These are phyloP conservation scores for Hemichromis elongatus DNA, from an alignment of 2,113 vertebrate species.

Conservation along the genomic window DNA sequence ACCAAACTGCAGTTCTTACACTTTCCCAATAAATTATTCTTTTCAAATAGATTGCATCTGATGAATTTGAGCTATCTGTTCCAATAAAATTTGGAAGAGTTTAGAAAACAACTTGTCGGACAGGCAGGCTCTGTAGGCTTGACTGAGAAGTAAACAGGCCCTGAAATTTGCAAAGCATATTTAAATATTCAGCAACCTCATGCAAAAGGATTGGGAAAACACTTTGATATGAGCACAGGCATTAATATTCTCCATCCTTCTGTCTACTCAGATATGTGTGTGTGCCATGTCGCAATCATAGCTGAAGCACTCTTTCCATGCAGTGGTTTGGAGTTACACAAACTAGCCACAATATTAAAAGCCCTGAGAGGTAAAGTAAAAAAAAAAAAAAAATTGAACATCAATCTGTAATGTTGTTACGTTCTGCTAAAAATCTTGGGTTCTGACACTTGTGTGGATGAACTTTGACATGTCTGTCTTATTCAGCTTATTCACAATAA, in stretches of 20 bases:
- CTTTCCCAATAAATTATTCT: not conserved
- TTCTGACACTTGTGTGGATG: not conserved
- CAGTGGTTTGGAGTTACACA: not conserved
- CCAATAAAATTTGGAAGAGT: not conserved
- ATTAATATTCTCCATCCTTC: not conserved
- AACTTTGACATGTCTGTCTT: not conserved
- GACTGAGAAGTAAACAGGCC: not conserved
- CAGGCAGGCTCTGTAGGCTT: not conserved
- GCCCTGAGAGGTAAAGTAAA: not conserved
- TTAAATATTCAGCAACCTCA: not conserved
- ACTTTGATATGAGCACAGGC: not conserved
- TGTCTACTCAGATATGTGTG: not conserved
- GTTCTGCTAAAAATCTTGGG: not conserved
- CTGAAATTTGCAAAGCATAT: not conserved
- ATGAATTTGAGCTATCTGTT: not conserved
- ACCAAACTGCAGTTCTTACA: not conserved
- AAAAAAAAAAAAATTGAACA: not conserved
- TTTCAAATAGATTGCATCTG: not conserved
- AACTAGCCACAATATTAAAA: not conserved
- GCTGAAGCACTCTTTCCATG: not conserved
- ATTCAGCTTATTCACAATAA: not conserved
- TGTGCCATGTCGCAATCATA: not conserved
- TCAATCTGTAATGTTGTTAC: not conserved
- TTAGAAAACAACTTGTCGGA: not conserved
- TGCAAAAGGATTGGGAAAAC: not conserved